Evolutionary conservation across 2,797 vertebrate genomes (phyloP).

Genomic region (Chromobotia macracanthus): DNA sequence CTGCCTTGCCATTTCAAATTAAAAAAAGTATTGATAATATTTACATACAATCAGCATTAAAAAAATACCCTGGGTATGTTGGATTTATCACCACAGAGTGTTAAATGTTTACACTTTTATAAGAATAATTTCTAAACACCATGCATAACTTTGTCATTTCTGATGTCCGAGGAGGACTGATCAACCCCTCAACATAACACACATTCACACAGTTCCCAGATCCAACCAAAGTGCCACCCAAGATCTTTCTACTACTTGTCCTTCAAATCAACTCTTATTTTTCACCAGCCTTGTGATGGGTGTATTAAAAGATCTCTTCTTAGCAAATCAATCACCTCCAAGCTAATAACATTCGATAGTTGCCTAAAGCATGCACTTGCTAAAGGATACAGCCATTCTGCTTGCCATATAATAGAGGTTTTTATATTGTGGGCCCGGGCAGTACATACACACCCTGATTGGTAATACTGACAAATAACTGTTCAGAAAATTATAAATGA

Average conservation of each 20-base stretch:
- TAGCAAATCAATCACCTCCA: constrained; percentile 70
- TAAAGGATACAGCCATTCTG: constrained; percentile 63
- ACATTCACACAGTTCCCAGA: background rate
- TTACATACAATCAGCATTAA: no score
- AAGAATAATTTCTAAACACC: no score
- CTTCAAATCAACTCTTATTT: constrained; percentile 55
- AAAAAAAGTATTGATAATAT: no score
- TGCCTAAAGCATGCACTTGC: constrained; percentile 58
- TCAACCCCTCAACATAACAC: background rate
- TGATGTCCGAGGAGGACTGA: constrained; percentile 2
- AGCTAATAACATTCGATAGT: constrained; percentile 61
- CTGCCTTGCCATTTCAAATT: no score
- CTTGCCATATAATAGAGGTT: constrained; percentile 64
- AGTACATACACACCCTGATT: constrained; percentile 52
- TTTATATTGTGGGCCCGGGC: constrained; percentile 45
- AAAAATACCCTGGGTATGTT: no score
- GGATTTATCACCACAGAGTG: no score
- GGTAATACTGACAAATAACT: constrained; percentile 66
- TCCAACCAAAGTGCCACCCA: constrained; percentile 19
- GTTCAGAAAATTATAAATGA: constrained; percentile 61
- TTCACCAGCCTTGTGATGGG: constrained; percentile 65
- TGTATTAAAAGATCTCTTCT: constrained; percentile 61
- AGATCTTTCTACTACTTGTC: constrained; percentile 30
- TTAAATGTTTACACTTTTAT: no score
- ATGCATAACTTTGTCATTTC: constrained; percentile 12